Conservation (phyloP, 2,888 invertebrate species). For the Agriopis leucophaearia region DNA sequence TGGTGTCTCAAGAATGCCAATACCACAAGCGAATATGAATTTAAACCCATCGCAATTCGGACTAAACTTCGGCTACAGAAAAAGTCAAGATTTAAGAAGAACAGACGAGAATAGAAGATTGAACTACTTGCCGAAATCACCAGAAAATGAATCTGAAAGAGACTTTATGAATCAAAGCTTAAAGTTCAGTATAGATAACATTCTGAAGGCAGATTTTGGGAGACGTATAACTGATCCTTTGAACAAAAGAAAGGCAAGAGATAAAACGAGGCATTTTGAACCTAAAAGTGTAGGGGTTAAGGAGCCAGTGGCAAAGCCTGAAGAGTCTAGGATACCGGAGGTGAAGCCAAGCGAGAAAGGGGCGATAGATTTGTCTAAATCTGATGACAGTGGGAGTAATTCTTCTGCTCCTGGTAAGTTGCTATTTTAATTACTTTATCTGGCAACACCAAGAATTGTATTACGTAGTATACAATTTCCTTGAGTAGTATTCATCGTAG, state of each 20-base stretch:
- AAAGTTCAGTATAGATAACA: slow-evolving; percentile 95
- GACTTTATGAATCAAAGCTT: slow-evolving; percentile 86
- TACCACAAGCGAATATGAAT: slow-evolving; percentile 67
- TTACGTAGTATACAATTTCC: too few species aligned
- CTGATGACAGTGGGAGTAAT: slow-evolving; percentile 77
- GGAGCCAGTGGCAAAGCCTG: slow-evolving; percentile 65
- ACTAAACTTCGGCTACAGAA: slow-evolving; percentile 68
- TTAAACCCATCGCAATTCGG: slow-evolving; percentile 66
- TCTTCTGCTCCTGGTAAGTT: slow-evolving; percentile 80
- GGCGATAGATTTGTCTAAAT: slow-evolving; percentile 79
- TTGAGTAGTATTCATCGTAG: too few species aligned
- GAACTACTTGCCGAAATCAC: slow-evolving; percentile 68
- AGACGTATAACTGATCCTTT: slow-evolving; percentile 90
- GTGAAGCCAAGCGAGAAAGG: slow-evolving; percentile 74
- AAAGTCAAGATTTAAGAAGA: slow-evolving; percentile 61
- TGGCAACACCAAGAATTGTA: too few species aligned
- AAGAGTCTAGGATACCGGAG: slow-evolving; percentile 77
- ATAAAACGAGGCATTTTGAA: slow-evolving; percentile 64
- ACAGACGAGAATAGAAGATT: slow-evolving; percentile 72
- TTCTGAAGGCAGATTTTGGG: slow-evolving; percentile 94
- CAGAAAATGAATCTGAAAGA: slow-evolving; percentile 72
- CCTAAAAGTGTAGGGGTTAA: slow-evolving; percentile 68
- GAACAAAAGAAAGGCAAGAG: slow-evolving; percentile 84
- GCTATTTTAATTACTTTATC: slow-evolving; percentile 41
- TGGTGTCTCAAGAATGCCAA: slow-evolving; percentile 60